Percentiles rank a stretch among this genome's conserved stretches.
Conservation (phyloP, 30 jellyfish, hydroid and myxozoan species). For the Chrysaora quinquecirrha region DNA sequence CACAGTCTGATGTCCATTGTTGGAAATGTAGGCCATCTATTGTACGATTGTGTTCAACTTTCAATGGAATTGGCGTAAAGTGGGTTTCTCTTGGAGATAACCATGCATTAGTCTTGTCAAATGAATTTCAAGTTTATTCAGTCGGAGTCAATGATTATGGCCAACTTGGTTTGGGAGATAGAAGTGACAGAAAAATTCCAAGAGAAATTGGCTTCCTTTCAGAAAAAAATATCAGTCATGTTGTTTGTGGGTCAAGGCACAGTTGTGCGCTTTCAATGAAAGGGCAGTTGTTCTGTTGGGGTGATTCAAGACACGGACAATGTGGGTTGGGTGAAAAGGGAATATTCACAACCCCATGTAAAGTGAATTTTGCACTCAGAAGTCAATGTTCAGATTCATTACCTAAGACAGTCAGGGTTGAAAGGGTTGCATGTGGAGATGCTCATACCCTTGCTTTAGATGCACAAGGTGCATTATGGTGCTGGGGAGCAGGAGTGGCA, state of each 20-base stretch:
- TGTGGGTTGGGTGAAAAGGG: slow-evolving; percentile 96
- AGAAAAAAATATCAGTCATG: slow-evolving; percentile 46
- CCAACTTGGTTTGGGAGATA: slow-evolving; percentile 96
- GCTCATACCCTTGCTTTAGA: slow-evolving; percentile 76
- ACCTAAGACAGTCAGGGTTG: slow-evolving; percentile 18
- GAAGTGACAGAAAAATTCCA: slow-evolving; percentile 53
- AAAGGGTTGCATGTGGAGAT: slow-evolving; percentile 83
- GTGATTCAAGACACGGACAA: slow-evolving; percentile 97
- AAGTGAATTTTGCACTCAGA: slow-evolving; percentile 60
- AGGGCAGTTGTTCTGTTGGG: slow-evolving; percentile 94
- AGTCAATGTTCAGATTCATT: background rate
- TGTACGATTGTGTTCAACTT: slow-evolving; percentile 28
- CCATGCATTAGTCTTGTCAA: slow-evolving; percentile 75
- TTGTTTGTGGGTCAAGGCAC: slow-evolving; percentile 91
- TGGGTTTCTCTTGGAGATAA: slow-evolving; percentile 87
- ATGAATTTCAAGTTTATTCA: slow-evolving; percentile 61
- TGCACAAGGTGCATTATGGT: slow-evolving; percentile 81
- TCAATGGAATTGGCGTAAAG: slow-evolving; percentile 60
- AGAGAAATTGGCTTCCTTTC: slow-evolving; percentile 44
- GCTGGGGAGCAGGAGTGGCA: slow-evolving; percentile 95
- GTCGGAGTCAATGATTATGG: slow-evolving; percentile 87
- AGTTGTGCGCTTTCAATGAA: slow-evolving; percentile 72
- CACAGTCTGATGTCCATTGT: slow-evolving; percentile 42
- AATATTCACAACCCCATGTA: slow-evolving; percentile 83
- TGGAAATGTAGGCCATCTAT: slow-evolving; percentile 12